Evolutionary conservation across 2,888 invertebrate genomes (phyloP), one percentile per base, ranked within the genome.

Genomic region (Holacanthella duospinosa): DNA sequence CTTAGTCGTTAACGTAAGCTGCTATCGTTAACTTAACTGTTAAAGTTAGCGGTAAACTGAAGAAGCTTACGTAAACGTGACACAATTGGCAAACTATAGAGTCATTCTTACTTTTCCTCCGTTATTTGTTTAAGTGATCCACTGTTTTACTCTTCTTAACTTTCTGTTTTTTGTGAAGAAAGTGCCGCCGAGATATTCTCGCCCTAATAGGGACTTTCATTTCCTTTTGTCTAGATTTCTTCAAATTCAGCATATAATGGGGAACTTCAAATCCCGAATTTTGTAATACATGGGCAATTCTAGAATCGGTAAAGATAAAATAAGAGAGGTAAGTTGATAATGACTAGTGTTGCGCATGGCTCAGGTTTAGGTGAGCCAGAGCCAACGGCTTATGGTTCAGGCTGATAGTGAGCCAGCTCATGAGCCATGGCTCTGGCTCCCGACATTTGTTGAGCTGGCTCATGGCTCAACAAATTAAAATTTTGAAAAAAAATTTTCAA

Each of bases 201-300:
- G 3, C 25, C n/a, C 67, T 61, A 57, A 80, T 77, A 0, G 86
- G 85, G 0, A 86, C 86, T 65, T 79, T 81, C 61, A 78, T 82
- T 67, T 81, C 79, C 16, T 85, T 76, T 67, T 80, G 79, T 29
- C 69, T 73, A 74, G 82, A 83, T 73, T 85, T 86, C 73, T 86
- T 86, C 77, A 91, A 79, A 63, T 82, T 80, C 68, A 95, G 78
- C 87, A 94, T 90, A 78, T 91, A 97, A 25, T 89, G 86, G 0
- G 96, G 95, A 0, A 97, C 91, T 16, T 85, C 83, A 76, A 94
- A 93, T 1, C 96, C 96, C 0, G 96, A 93, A 74, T 89, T 87
- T 74, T 85, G 85, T 79, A 97, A 85, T 48, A 96, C 85, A 61
- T 89, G 86, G 0, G 94, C 94, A 77, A 97, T 93, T 74, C 93